These are phyloP conservation scores for Athrips mouffetella DNA, from an alignment of 2,888 invertebrate genomes.

Conservation along the genomic window DNA sequence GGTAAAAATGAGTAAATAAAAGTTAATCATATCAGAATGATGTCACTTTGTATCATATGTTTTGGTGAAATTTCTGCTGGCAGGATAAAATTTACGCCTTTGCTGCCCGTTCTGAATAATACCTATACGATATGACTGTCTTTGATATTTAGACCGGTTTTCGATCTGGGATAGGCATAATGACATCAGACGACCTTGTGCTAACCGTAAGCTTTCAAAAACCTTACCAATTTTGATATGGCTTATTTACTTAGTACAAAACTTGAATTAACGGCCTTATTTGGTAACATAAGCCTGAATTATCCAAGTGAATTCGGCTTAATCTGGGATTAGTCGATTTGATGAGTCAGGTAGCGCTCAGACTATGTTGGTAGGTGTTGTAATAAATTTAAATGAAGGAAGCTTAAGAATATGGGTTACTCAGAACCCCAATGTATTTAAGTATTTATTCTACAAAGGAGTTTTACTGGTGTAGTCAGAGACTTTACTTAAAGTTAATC, in stretches of 20 bases:
- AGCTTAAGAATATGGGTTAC: no score
- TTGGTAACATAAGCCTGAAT: background rate
- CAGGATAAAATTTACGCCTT: background rate
- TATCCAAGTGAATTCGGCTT: background rate
- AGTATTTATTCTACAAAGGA: no score
- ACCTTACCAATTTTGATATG: background rate
- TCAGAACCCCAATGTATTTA: no score
- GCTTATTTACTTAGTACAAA: background rate
- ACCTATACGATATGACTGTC: background rate
- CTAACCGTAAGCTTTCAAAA: conserved; percentile 7
- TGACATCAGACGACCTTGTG: conserved; percentile 17
- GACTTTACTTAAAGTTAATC: no score
- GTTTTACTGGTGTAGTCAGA: no score
- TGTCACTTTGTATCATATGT: background rate
- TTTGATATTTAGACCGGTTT: conserved; percentile 13
- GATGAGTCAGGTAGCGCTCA: background rate
- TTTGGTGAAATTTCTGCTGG: no score
- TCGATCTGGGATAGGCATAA: conserved; percentile 1
- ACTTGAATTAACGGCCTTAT: background rate
- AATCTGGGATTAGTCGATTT: background rate
- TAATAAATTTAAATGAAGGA: background rate
- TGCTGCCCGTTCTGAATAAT: background rate
- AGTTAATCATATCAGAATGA: background rate
- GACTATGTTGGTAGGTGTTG: background rate
- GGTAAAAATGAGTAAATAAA: background rate